Evolutionary conservation across 23 tunicate species (phyloP).

Genomic region (Styela plicata): DNA sequence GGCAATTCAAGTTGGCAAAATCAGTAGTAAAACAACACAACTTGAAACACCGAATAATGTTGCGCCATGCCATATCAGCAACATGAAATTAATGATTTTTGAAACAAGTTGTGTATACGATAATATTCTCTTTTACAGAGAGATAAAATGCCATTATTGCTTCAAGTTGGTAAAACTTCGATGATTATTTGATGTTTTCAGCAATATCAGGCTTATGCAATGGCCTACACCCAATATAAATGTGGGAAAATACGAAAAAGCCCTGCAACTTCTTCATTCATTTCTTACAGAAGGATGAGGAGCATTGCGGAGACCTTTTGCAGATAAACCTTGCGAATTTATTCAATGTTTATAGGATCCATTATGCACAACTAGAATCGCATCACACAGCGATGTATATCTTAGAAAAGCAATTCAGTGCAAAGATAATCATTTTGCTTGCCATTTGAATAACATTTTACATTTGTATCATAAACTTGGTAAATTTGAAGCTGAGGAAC

Average conservation of each 20-base stretch:
- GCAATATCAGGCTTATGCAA: background rate
- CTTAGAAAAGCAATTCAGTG: constrained; percentile 34
- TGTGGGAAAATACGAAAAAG: background rate
- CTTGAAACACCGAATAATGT: too few species aligned
- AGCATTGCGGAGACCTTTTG: background rate
- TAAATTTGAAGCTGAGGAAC: constrained; percentile 1
- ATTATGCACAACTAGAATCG: constrained; percentile 1
- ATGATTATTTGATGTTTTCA: background rate
- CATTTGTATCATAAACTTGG: background rate
- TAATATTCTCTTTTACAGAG: too few species aligned
- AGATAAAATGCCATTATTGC: too few species aligned
- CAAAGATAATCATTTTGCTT: background rate
- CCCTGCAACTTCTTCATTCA: background rate
- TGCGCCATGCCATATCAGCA: too few species aligned
- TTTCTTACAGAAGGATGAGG: background rate
- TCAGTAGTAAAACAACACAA: too few species aligned
- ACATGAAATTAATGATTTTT: too few species aligned
- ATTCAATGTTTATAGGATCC: constrained; percentile 14
- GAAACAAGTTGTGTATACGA: too few species aligned
- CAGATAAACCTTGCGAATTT: background rate
- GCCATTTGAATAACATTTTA: background rate
- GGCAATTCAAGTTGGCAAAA: too few species aligned
- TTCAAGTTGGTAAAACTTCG: background rate
- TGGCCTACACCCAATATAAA: background rate
- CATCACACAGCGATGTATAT: constrained; percentile 19